A percentile compares a stretch with the other conserved stretches of the same genome.
phyloP scores from a whole-genome alignment of 2,888 invertebrate species.

The Eupeodes luniger region DNA sequence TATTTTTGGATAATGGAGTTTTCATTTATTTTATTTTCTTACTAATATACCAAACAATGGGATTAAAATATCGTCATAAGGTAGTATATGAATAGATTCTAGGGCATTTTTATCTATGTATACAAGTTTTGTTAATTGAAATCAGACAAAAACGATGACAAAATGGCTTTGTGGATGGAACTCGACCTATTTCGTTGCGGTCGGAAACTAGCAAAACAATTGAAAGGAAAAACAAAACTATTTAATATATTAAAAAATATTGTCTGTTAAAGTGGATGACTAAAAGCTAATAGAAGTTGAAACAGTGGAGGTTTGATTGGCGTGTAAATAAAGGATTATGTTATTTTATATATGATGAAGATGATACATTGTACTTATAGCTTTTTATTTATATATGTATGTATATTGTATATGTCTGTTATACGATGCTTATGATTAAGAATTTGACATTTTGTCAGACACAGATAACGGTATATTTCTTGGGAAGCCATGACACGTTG shows the following conservation, averaged over 20 bases:
- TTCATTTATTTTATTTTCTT: slow-evolving; percentile 23
- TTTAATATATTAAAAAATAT: background rate
- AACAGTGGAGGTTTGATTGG: slow-evolving; percentile 21
- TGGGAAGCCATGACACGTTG: background rate
- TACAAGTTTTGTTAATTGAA: slow-evolving; percentile 43
- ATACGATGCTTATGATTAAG: slow-evolving; percentile 21
- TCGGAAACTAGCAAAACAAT: slow-evolving; percentile 11
- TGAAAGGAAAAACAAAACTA: background rate
- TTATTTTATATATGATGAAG: slow-evolving; percentile 4
- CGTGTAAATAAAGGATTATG: slow-evolving; percentile 12
- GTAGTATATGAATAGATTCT: slow-evolving; percentile 51
- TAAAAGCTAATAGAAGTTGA: slow-evolving; percentile 2
- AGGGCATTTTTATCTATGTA: slow-evolving; percentile 44
- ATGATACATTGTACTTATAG: background rate
- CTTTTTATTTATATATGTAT: background rate
- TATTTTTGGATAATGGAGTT: slow-evolving; percentile 59
- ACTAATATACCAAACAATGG: slow-evolving; percentile 48
- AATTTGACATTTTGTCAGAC: slow-evolving; percentile 28
- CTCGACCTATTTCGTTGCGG: slow-evolving; percentile 32
- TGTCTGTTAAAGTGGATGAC: slow-evolving; percentile 20
- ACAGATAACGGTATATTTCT: slow-evolving; percentile 3
- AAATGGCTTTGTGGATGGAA: background rate
- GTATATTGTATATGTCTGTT: background rate
- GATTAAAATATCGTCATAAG: slow-evolving; percentile 52
- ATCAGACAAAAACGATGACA: slow-evolving; percentile 21